phyloP scores from a whole-genome alignment of 2,113 vertebrate species.

The Pituophis catenifer region DNA sequence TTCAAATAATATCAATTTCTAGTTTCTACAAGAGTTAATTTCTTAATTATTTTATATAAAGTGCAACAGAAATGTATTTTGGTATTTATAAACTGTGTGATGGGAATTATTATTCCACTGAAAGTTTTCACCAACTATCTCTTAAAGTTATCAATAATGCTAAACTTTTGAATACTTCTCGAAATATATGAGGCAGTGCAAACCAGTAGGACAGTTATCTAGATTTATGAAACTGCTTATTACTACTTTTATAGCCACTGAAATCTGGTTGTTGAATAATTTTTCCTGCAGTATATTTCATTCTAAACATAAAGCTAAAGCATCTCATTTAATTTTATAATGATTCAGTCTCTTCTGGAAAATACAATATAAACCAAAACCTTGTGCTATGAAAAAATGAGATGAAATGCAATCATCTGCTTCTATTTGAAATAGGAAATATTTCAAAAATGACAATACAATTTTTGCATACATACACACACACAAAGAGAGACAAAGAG shows the following conservation, averaged over 20 bases:
- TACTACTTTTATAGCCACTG: constrained; percentile 30
- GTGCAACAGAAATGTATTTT: neutral
- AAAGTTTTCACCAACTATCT: neutral
- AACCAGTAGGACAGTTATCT: constrained; percentile 24
- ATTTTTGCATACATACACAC: neutral
- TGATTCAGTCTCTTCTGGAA: constrained; percentile 27
- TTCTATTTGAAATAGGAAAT: neutral
- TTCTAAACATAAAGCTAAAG: constrained; percentile 48
- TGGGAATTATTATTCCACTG: accelerated
- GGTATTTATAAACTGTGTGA: neutral
- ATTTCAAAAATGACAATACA: neutral
- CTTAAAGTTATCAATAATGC: constrained; percentile 31
- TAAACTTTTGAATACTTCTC: constrained; percentile 32
- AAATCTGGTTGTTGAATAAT: constrained; percentile 34
- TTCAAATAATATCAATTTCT: neutral
- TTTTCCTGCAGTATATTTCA: constrained; percentile 11
- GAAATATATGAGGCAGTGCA: constrained; percentile 36
- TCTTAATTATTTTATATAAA: neutral
- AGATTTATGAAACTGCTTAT: constrained; percentile 37
- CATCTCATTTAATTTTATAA: constrained; percentile 36
- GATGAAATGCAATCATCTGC: constrained; percentile 7
- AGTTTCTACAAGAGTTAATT: neutral
- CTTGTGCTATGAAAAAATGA: neutral
- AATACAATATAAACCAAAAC: neutral
- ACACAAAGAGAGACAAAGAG: neutral